Base-by-base conservation (phyloP, 2,888 invertebrate species). In the Eugnorisma glareosa region DNA sequence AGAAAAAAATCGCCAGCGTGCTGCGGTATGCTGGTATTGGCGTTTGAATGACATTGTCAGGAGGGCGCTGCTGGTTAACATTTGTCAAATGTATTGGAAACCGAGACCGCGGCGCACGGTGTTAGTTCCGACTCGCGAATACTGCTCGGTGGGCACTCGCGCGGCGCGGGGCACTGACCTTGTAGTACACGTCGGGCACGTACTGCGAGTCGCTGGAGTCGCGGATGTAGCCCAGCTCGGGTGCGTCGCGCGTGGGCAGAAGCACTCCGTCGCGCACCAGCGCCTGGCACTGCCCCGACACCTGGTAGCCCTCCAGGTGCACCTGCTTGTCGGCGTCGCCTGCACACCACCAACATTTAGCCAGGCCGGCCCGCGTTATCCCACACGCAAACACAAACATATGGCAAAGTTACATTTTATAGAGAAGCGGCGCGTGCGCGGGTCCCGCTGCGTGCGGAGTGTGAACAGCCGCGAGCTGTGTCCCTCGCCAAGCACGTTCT, bases 281-380 rank as follows among this genome's bases (percentile, higher is more conserved):
- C 81, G 99, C 99, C 98, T 99, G 99, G 94, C 99, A 99, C 96
- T 99, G 99, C 94, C 99, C 99, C 64, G 99, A 99, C 86, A 99
- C 99, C 96, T 99, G 99, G 97, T 99, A 99, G 57, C 99, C 99
- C 95, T 99, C 99, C 98, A 99, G 99, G 95, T 99, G 99, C 79
- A 99, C 99, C 96, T 99, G 99, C 93, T 99, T 98, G 75, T 96
- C 97, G 90, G 97, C 97, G 96, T 99, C 99, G 81, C 99, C 87
- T 78, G 76, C 67, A 43, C 5, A 31, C 73, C 28, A 45, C 15
- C 18, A 45, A 67, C 21, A 31, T 48, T 18, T 21, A 18, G 43
- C 43, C 13, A 43, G 43, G 10, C 40, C 40, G 40, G 40, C 40
- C 11, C 43, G 43, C 43, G 43, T 43, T 43, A 43, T 43, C 5